Evolutionary conservation across 2,888 invertebrate genomes (phyloP).

Genomic region (Agrilus mali): DNA sequence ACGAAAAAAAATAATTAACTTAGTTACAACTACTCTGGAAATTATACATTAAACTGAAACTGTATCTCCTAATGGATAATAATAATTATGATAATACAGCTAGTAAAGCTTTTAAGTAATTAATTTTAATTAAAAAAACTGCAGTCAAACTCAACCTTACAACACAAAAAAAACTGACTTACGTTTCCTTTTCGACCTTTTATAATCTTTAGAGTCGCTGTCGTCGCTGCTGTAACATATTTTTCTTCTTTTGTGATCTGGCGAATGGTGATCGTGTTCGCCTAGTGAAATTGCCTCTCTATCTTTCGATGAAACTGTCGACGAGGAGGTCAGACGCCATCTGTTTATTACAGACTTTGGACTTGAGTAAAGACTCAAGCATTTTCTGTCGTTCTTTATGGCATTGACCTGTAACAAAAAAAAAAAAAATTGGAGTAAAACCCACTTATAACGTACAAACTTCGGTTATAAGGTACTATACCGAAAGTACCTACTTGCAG

Average conservation of each 20-base stretch:
- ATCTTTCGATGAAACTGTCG: slow-evolving; percentile 34
- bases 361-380: slow-evolving; percentile 29
- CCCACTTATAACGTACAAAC: too few species aligned
- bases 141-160: too few species aligned
- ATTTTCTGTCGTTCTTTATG: slow-evolving; percentile 13
- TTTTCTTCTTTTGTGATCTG: slow-evolving; percentile 6
- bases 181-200: slow-evolving; percentile 6
- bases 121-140: too few species aligned
- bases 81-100: too few species aligned
- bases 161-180: neutral
- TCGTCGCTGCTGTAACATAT: slow-evolving; percentile 9
- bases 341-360: slow-evolving; percentile 29
- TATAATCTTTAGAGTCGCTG: slow-evolving; percentile 6
- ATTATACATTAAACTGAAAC: too few species aligned
- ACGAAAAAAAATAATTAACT: too few species aligned
- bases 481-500: too few species aligned
- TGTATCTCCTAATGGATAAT: too few species aligned
- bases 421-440: too few species aligned
- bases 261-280: slow-evolving; percentile 3
- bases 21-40: too few species aligned
- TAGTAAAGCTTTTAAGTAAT: too few species aligned
- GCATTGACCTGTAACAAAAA: slow-evolving; percentile 7
- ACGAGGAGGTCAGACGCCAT: slow-evolving; percentile 33
- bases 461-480: too few species aligned
- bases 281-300: slow-evolving; percentile 12